Percentiles rank a stretch among this genome's conserved stretches.
phyloP scores from a whole-genome alignment of 2,888 invertebrate species.

The Eristalis intricaria region DNA sequence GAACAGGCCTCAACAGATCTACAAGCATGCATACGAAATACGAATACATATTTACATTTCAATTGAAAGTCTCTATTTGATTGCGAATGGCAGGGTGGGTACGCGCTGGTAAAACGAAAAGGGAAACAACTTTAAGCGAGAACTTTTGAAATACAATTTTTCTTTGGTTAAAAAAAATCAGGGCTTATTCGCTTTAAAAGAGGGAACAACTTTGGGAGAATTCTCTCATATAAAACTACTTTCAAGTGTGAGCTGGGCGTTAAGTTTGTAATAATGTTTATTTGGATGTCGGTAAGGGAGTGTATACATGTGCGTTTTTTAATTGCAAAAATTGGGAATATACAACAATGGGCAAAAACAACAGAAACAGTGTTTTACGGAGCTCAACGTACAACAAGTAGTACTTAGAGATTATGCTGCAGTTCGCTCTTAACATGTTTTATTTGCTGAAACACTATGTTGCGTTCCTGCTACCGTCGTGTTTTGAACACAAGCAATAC shows the following conservation, averaged over 20 bases:
- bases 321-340: too few relatives aligned
- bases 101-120: background rate
- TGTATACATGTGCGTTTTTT: background rate
- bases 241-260: background rate
- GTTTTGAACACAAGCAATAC: too few relatives aligned
- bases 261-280: background rate
- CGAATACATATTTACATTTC: conserved; percentile 27
- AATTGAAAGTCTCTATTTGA: conserved; percentile 38
- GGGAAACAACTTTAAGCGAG: background rate
- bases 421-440: too few relatives aligned
- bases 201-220: background rate
- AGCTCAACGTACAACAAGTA: too few relatives aligned
- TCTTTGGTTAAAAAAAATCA: background rate
- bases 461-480: too few relatives aligned
- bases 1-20: conserved; percentile 36
- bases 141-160: background rate
- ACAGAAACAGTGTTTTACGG: too few relatives aligned
- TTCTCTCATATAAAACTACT: too few relatives aligned
- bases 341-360: too few relatives aligned
- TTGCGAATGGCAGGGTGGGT: background rate
- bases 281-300: background rate
- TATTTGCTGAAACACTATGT: too few relatives aligned
- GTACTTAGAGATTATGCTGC: too few relatives aligned
- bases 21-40: conserved; percentile 12
- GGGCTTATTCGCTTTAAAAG: background rate